These are phyloP conservation scores for Melieria crassipennis DNA, from an alignment of 2,888 invertebrate species.

Conservation along the genomic window DNA sequence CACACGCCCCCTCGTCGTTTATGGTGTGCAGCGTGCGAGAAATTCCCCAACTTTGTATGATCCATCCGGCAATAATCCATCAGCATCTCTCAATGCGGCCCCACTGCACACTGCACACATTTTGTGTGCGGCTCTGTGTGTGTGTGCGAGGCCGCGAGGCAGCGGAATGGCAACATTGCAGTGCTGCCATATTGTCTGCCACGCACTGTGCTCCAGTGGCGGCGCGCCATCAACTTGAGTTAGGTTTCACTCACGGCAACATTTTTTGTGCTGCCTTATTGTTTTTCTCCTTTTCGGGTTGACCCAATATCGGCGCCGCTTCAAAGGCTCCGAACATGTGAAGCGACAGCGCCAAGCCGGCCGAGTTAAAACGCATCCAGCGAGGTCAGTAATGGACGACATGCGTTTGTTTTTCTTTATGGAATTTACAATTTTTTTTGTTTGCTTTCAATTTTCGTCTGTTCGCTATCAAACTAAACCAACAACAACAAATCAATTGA, in stretches of 20 bases:
- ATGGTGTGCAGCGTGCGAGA: not conserved
- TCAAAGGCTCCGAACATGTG: conserved; percentile 37
- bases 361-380: conserved; percentile 4
- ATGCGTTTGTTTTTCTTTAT: conserved; percentile 16
- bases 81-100: conserved; percentile 23
- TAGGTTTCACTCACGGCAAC: conserved; percentile 1
- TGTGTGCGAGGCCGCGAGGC: too few relatives aligned
- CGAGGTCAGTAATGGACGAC: not conserved
- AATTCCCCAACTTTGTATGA: not conserved
- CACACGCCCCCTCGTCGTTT: not conserved
- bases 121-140: too few relatives aligned
- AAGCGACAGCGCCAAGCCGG: not conserved
- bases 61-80: conserved; percentile 22
- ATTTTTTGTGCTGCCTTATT: not conserved
- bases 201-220: not conserved
- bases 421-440: conserved; percentile 17
- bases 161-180: too few relatives aligned
- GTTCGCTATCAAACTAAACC: conserved; percentile 23
- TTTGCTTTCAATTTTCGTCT: too few relatives aligned
- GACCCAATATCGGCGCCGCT: conserved; percentile 44
- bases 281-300: conserved; percentile 14
- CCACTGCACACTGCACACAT: not conserved
- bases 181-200: conserved; percentile 22
- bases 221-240: not conserved
- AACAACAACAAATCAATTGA: conserved; percentile 33